Evolutionary conservation across 2,113 vertebrate genomes (phyloP), one percentile per base, ranked within the genome.

Genomic region (Chionodraco myersi): DNA sequence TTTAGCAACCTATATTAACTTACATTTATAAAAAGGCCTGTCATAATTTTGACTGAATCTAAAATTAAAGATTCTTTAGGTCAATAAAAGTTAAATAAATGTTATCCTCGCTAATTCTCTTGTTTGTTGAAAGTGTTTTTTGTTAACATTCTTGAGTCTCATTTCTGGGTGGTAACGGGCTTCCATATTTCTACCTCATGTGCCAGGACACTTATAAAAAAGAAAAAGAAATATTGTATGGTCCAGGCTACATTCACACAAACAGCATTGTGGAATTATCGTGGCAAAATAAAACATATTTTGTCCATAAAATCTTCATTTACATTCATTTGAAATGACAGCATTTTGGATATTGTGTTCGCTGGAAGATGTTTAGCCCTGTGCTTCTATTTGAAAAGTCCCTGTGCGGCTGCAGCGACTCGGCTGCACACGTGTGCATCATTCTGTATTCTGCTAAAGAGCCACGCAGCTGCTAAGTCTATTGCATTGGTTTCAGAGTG

Each of bases 291-390:
- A 63, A 68, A 10, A 59, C 47, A 71, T 44, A 77, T 2, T 34
- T 52, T 66, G 34, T 70, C 21, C 10, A 48, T 75, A 54, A 70
- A 41, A 77, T 84, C 58, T 75, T 78, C 1, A 67, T 84, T 79
- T 89, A 92, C 90, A 92, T 93, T 91, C 91, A 79, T 87, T 75
- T 82, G 7, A 70, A 75, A 79, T 56, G 81, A 89, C 91, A 92
- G 92, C 91, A 92, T 91, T 79, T 82, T 85, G 89, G 92, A 93
- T 91, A 58, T 92, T 62, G 80, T 82, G 85, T 87, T 84, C 49
- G 60, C 36, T 80, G 79, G 61, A 87, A 64, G 58, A 18, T 13
- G n/a, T 78, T 73, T 1, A 75, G 86, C 71, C 76, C 66, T 75
- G 70, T 80, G 83, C 75, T 72, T 77, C 23, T 13, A 53, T 57